Conservation (phyloP, 2,113 vertebrate genomes). For the Campylomormyrus numenius region DNA sequence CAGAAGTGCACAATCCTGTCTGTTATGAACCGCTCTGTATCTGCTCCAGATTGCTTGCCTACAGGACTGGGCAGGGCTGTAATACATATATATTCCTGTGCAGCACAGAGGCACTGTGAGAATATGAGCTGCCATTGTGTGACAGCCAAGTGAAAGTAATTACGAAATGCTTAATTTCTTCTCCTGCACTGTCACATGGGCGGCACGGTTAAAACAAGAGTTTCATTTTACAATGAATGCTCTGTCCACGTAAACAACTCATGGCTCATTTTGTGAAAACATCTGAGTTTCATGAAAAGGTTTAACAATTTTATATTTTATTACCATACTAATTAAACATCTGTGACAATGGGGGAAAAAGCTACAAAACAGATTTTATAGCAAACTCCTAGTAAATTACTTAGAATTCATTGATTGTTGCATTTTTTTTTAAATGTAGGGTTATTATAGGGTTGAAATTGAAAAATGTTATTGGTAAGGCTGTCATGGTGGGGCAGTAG, state of each 20-base stretch:
- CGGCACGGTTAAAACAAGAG: slow-evolving; percentile 41
- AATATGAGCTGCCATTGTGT: slow-evolving; percentile 14
- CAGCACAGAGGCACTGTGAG: neutral
- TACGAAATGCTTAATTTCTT: slow-evolving; percentile 35
- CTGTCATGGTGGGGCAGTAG: neutral
- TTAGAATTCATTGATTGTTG: neutral
- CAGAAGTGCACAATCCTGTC: neutral
- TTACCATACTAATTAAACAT: neutral
- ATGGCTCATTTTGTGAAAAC: neutral
- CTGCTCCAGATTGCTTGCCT: neutral
- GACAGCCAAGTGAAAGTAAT: slow-evolving; percentile 27
- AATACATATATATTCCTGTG: neutral
- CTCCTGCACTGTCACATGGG: slow-evolving; percentile 27
- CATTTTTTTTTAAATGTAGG: neutral
- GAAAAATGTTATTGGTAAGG: neutral
- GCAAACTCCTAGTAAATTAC: neutral
- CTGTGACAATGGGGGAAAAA: neutral
- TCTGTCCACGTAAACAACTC: neutral
- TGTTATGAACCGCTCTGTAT: neutral
- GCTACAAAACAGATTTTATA: neutral
- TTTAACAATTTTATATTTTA: neutral
- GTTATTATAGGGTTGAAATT: neutral
- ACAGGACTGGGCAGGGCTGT: neutral
- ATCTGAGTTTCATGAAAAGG: neutral
- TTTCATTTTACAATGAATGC: neutral